Evolutionary conservation across 2,113 vertebrate genomes (phyloP).

Genomic region (Leucoraja erinaceus): DNA sequence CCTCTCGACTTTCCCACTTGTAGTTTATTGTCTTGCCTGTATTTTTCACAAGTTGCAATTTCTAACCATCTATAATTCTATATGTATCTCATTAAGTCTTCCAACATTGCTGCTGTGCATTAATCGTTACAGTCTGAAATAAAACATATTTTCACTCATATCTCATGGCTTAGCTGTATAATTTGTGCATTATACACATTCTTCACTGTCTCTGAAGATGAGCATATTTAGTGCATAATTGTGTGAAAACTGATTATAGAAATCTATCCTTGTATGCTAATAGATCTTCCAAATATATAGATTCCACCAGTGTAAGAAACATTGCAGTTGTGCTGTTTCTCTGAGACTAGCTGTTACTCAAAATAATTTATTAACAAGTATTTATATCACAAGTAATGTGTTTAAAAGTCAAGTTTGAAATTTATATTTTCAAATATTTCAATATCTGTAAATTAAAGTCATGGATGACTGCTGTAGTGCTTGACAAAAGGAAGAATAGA

Average conservation of each 20-base stretch:
- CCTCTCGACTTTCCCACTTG: background rate
- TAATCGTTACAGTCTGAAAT: background rate
- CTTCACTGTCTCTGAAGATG: background rate
- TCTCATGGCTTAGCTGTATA: constrained; percentile 6
- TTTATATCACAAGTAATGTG: background rate
- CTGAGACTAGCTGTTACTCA: background rate
- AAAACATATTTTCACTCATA: background rate
- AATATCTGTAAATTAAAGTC: background rate
- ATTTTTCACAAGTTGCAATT: background rate
- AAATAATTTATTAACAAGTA: too few relatives aligned
- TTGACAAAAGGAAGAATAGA: background rate
- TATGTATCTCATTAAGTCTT: constrained; percentile 20
- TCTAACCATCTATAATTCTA: background rate
- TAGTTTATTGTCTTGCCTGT: background rate
- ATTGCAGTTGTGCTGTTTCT: background rate
- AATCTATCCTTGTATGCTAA: background rate
- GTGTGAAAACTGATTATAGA: background rate
- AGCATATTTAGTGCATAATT: constrained; percentile 4
- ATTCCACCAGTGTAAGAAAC: background rate
- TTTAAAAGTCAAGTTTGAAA: background rate
- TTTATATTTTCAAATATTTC: background rate
- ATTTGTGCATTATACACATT: constrained; percentile 8
- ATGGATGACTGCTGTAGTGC: background rate
- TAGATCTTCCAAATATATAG: background rate
- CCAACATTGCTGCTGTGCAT: background rate